Evolutionary conservation across 92 coral and sea anemone genomes (phyloP).

Genomic region (Blastomussa wellsi): DNA sequence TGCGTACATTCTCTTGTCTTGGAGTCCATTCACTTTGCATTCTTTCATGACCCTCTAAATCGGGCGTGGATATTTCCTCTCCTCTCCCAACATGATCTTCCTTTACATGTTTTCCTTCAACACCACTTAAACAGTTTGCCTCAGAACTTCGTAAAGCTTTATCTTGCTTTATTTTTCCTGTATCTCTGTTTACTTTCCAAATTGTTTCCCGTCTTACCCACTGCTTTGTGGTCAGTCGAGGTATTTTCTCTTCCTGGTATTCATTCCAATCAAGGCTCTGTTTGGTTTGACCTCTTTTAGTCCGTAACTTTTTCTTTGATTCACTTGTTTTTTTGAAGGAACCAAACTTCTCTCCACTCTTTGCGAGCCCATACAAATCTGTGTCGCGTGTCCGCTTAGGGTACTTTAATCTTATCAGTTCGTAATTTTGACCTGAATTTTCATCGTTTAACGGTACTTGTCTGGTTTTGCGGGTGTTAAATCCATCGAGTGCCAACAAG

Average conservation of each 20-base stretch:
- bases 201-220: constrained; percentile 6
- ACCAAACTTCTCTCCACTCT: background rate
- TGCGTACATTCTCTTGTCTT: background rate
- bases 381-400: background rate
- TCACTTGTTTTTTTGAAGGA: constrained; percentile 1
- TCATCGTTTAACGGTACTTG: background rate
- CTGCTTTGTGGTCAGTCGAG: background rate
- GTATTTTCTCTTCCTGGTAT: background rate
- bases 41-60: background rate
- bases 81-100: background rate
- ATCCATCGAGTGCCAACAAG: background rate
- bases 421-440: background rate
- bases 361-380: background rate
- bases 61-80: background rate
- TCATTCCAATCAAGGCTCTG: background rate
- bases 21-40: background rate
- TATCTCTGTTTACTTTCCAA: background rate
- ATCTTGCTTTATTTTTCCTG: background rate
- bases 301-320: background rate
- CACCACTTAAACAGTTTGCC: background rate
- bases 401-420: background rate
- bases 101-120: background rate
- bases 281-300: background rate
- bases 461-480: background rate
- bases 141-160: background rate